Conservation (phyloP, 2,888 invertebrate species). For the Tiliacea citrago region DNA sequence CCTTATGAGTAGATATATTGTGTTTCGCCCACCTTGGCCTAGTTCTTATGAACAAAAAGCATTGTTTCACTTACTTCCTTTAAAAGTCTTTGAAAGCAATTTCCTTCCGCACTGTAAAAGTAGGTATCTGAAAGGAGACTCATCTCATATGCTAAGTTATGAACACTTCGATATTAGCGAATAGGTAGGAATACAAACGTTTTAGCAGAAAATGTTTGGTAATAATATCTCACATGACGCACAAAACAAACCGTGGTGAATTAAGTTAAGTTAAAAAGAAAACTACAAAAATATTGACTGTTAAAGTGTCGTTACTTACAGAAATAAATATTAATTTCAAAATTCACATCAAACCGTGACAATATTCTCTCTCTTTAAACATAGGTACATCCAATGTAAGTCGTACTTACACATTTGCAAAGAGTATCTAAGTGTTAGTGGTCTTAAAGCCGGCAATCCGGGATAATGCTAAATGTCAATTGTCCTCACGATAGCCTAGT, state of each 20-base stretch:
- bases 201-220: neutral
- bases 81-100: conserved; percentile 21
- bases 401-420: neutral
- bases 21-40: conserved; percentile 31
- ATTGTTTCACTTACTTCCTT: conserved; percentile 31
- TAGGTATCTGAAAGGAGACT: neutral
- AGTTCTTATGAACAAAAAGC: conserved; percentile 20
- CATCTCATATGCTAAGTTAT: conserved; percentile 23
- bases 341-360: neutral
- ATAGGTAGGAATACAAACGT: no score
- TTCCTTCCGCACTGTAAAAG: conserved; percentile 8
- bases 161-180: conserved; percentile 12
- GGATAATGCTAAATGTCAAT: conserved; percentile 35
- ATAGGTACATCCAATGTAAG: no score
- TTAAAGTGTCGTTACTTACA: neutral
- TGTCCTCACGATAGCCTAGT: conserved; percentile 15
- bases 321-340: conserved; percentile 2
- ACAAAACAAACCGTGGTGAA: neutral
- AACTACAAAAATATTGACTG: neutral
- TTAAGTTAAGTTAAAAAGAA: neutral
- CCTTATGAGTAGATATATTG: conserved; percentile 20
- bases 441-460: conserved; percentile 15
- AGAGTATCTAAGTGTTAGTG: conserved; percentile 9
- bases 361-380: neutral
- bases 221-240: neutral